Conservation (phyloP, 2,888 invertebrate species). For the Heliconius sara region DNA sequence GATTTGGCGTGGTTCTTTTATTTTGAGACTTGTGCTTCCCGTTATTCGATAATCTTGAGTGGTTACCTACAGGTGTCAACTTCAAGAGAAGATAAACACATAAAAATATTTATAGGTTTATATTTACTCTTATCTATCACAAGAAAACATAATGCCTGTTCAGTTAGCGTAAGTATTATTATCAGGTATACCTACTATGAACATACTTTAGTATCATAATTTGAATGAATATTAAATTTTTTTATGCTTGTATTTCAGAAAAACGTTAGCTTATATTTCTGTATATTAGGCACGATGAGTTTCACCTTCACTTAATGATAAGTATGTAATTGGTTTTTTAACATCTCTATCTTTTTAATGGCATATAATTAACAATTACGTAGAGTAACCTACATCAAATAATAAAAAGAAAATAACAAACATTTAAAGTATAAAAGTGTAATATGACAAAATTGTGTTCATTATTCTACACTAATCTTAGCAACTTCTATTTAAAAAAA, state of each 20-base stretch:
- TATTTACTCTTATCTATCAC: slow-evolving; percentile 9
- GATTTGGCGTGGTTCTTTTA: slow-evolving; percentile 25
- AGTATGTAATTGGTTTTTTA: not conserved
- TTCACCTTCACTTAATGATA: not conserved
- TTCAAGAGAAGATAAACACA: slow-evolving; percentile 49
- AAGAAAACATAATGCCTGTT: not conserved
- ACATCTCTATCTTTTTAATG: not conserved
- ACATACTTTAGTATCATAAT: not conserved
- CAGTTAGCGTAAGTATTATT: not conserved
- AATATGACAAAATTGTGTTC: no score
- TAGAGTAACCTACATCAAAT: no score
- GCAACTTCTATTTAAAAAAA: no score
- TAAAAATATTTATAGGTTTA: not conserved
- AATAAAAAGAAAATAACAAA: no score
- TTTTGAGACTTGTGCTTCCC: slow-evolving; percentile 38
- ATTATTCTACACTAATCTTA: no score
- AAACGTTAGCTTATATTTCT: not conserved
- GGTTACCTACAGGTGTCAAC: slow-evolving; percentile 52
- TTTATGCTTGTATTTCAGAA: no score
- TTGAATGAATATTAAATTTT: no score
- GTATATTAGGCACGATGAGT: not conserved
- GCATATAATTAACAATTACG: not conserved
- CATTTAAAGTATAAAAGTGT: no score
- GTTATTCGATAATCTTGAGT: slow-evolving; percentile 60
- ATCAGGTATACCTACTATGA: not conserved